phyloP scores from a whole-genome alignment of 2,113 vertebrate genomes.

The Onychostruthus taczanowskii region DNA sequence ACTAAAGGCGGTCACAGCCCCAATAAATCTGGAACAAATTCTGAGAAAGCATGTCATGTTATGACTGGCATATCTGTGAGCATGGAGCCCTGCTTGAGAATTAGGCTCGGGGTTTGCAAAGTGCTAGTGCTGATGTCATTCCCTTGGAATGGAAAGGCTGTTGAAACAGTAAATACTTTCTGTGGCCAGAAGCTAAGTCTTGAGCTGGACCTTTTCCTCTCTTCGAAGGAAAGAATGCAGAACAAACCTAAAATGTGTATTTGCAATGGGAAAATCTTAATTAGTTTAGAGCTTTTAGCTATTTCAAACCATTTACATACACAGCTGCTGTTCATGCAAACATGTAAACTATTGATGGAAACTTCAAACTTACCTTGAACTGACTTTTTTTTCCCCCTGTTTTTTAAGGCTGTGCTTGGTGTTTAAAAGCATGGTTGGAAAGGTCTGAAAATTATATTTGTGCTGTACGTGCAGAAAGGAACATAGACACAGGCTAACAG shows the following conservation, averaged over 20 bases:
- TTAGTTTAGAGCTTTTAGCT: conserved; percentile 69
- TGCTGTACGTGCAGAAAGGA: conserved; percentile 46
- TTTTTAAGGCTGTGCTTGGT: conserved; percentile 19
- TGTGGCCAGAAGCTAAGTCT: conserved; percentile 69
- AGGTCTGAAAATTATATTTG: conserved; percentile 32
- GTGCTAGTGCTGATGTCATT: conserved; percentile 67
- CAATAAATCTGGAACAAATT: conserved; percentile 65
- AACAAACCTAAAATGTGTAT: conserved; percentile 69
- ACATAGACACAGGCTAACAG: neutral
- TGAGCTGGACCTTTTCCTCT: conserved; percentile 65
- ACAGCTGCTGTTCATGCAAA: conserved; percentile 64
- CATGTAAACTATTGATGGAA: conserved; percentile 57
- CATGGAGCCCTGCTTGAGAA: conserved; percentile 52
- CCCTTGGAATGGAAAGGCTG: conserved; percentile 68
- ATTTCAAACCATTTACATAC: conserved; percentile 63
- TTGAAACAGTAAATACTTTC: conserved; percentile 69
- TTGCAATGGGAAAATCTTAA: conserved; percentile 70
- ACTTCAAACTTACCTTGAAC: conserved; percentile 61
- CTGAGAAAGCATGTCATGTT: conserved; percentile 60
- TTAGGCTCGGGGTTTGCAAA: conserved; percentile 41
- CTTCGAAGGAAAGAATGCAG: conserved; percentile 67
- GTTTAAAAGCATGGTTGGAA: conserved; percentile 30
- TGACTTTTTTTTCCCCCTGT: neutral
- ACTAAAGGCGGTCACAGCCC: conserved; percentile 13
- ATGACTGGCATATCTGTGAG: conserved; percentile 58